A percentile compares a stretch with the other conserved stretches of the same genome.
Evolutionary conservation across 2,113 vertebrate species (phyloP).

Genomic region (Menura novaehollandiae): DNA sequence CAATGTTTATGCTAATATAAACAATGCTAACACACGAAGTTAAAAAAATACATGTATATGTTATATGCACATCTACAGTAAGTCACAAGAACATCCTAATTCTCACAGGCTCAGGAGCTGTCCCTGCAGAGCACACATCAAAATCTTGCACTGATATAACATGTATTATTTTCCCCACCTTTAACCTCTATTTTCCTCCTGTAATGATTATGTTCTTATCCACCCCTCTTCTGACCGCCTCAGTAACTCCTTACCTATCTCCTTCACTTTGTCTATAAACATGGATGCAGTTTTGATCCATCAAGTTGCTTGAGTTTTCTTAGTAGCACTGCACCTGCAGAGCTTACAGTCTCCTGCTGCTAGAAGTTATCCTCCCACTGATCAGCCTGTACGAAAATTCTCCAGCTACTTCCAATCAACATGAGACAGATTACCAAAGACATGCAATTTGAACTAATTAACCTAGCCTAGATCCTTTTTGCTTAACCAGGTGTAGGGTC

Average conservation of each 20-base stretch:
- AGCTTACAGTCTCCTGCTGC: not conserved
- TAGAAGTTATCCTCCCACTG: not conserved
- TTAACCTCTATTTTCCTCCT: not conserved
- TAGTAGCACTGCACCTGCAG: not conserved
- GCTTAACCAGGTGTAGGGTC: constrained; percentile 28
- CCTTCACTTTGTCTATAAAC: not conserved
- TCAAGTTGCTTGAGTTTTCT: not conserved
- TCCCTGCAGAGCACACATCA: not conserved
- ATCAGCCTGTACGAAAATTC: not conserved
- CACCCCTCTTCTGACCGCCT: not conserved
- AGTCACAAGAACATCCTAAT: not conserved
- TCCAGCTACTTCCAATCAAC: constrained; percentile 25
- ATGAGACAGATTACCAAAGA: not conserved
- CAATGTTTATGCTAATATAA: not conserved
- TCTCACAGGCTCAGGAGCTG: not conserved
- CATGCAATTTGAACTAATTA: constrained; percentile 20
- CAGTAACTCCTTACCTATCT: not conserved
- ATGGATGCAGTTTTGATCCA: not conserved
- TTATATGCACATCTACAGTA: not conserved
- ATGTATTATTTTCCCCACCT: fast-evolving
- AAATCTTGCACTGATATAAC: not conserved
- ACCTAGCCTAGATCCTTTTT: not conserved
- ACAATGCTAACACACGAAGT: fast-evolving
- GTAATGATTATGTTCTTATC: not conserved
- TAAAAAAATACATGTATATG: not conserved